phyloP scores from a whole-genome alignment of 2,888 invertebrate genomes.

The Smittia aterrima region DNA sequence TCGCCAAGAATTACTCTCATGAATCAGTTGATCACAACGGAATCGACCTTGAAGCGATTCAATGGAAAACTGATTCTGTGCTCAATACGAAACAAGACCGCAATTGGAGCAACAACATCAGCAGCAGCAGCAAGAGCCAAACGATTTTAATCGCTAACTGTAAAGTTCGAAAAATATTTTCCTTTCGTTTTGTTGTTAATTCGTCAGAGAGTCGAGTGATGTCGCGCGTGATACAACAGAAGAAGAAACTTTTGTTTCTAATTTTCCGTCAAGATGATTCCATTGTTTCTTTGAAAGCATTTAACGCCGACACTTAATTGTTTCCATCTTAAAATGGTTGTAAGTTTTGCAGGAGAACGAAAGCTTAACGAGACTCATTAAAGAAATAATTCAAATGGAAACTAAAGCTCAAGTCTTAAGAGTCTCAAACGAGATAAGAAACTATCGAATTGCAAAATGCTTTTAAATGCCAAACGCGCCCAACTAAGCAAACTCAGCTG shows the following conservation, averaged over 20 bases:
- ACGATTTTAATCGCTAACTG: not conserved
- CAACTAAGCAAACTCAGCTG: not conserved
- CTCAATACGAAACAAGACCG: not conserved
- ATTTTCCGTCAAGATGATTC: not conserved
- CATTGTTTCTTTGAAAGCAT: not conserved
- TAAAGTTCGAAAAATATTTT: not conserved
- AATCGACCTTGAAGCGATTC: not conserved
- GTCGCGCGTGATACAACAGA: not conserved
- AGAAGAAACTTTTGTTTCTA: not conserved
- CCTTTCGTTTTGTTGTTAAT: not conserved
- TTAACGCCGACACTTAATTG: slow-evolving; percentile 1
- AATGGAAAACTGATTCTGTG: not conserved
- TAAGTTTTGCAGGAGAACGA: not conserved
- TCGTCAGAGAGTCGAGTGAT: not conserved
- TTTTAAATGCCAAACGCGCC: not conserved
- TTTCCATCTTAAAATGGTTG: not conserved
- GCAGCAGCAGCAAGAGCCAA: not conserved
- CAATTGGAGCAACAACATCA: not conserved
- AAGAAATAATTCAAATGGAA: not conserved
- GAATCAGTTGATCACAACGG: too few relatives aligned
- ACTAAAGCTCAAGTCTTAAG: not conserved
- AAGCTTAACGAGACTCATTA: not conserved
- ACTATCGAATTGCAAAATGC: not conserved
- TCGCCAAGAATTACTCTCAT: not conserved
- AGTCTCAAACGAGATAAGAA: not conserved